These are phyloP conservation scores for Parambassis ranga DNA, from an alignment of 2,797 vertebrate species.

Conservation along the genomic window DNA sequence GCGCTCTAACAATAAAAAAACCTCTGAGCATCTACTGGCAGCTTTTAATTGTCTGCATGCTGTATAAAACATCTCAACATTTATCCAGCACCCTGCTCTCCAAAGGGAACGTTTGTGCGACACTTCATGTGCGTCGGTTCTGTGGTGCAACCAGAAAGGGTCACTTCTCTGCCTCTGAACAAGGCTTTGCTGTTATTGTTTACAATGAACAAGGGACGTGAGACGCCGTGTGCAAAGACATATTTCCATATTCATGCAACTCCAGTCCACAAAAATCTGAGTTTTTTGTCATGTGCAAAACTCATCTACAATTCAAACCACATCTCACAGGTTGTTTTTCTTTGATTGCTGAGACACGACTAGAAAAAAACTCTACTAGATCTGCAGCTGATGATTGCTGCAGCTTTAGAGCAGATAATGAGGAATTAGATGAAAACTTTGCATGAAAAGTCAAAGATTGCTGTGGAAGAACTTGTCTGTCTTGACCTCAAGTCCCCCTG, in stretches of 20 bases:
- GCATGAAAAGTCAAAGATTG: too few species aligned
- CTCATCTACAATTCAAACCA: too few species aligned
- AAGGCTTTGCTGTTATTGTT: conserved; percentile 69
- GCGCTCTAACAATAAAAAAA: neutral
- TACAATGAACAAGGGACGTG: conserved; percentile 70
- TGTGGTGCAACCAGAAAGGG: conserved; percentile 27
- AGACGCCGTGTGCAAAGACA: conserved; percentile 51
- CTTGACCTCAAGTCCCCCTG: too few species aligned
- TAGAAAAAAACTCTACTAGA: too few species aligned
- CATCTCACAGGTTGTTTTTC: too few species aligned
- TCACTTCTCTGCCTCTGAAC: conserved; percentile 54
- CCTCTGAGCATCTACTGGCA: neutral
- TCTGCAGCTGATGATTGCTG: too few species aligned
- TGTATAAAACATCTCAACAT: neutral
- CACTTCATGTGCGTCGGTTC: conserved; percentile 32
- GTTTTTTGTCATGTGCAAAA: neutral
- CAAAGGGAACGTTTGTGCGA: conserved; percentile 22
- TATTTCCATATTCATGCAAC: conserved; percentile 58
- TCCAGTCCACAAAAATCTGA: conserved; percentile 7
- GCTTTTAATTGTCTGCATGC: too few species aligned
- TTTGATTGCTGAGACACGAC: too few species aligned
- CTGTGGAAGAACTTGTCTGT: too few species aligned
- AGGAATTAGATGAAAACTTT: too few species aligned
- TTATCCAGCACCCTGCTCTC: neutral
- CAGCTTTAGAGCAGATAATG: too few species aligned